Evolutionary conservation across 2,888 invertebrate genomes (phyloP).

Genomic region (Sinodicranocentrus sp.): DNA sequence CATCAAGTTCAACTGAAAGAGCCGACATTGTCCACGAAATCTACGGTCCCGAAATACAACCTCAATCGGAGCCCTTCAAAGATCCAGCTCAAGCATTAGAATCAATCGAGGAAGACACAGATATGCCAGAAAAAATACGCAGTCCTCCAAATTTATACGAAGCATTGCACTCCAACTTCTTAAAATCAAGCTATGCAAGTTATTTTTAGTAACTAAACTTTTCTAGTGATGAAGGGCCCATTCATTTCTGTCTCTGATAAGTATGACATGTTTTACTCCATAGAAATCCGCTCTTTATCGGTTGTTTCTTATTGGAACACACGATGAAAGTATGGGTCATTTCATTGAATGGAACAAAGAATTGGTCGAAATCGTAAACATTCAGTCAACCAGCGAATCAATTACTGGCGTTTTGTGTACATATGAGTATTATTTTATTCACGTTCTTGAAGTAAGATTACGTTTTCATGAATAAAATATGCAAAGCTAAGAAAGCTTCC

Average conservation of each 20-base stretch:
- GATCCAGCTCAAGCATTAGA: slow-evolving; percentile 27
- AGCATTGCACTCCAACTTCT: slow-evolving; percentile 61
- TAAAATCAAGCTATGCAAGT: slow-evolving; percentile 66
- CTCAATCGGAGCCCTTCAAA: slow-evolving; percentile 31
- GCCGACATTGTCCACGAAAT: slow-evolving; percentile 12
- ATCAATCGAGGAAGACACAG: background rate
- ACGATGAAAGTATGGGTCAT: slow-evolving; percentile 62
- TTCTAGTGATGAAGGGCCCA: background rate
- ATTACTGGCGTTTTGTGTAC: slow-evolving; percentile 70
- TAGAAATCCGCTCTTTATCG: slow-evolving; percentile 72
- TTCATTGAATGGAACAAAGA: slow-evolving; percentile 63
- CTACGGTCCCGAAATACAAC: slow-evolving; percentile 34
- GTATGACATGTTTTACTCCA: background rate
- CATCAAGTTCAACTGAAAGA: background rate
- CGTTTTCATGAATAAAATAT: background rate
- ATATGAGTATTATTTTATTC: slow-evolving; percentile 72
- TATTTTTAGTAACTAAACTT: background rate
- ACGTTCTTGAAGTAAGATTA: slow-evolving; percentile 72
- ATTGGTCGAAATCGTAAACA: slow-evolving; percentile 69
- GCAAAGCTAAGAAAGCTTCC: no score
- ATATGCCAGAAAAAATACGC: background rate
- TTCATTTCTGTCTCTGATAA: background rate
- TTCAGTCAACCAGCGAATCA: slow-evolving; percentile 63
- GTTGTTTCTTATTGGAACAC: slow-evolving; percentile 66
- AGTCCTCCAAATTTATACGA: slow-evolving; percentile 44